Evolutionary conservation across 2,797 vertebrate genomes (phyloP).

Genomic region (Cyprinella venusta): DNA sequence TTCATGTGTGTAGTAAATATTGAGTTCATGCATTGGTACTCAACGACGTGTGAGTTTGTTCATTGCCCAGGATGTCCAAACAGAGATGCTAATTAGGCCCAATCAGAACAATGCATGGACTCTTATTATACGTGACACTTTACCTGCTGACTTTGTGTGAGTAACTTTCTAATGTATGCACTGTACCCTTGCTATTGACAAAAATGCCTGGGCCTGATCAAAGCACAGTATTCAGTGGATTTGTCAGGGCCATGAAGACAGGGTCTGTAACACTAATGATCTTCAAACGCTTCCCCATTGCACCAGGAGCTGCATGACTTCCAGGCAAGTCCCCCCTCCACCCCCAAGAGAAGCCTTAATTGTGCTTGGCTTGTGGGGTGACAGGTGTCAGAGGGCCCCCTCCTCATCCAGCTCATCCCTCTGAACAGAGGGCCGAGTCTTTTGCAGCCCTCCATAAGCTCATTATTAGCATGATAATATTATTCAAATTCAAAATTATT

Average conservation of each 20-base stretch:
- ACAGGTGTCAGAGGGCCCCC: slow-evolving; percentile 81
- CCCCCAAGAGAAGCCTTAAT: slow-evolving; percentile 75
- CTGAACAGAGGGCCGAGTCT: slow-evolving; percentile 73
- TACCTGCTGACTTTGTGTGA: slow-evolving; percentile 81
- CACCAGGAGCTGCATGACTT: slow-evolving; percentile 77
- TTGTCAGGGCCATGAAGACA: slow-evolving; percentile 81
- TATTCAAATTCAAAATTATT: not conserved
- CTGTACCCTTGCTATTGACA: slow-evolving; percentile 78
- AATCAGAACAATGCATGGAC: slow-evolving; percentile 66
- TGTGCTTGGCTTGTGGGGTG: slow-evolving; percentile 80
- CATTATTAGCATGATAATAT: slow-evolving; percentile 56
- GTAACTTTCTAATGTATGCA: slow-evolving; percentile 81
- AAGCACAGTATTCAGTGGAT: slow-evolving; percentile 77
- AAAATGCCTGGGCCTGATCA: slow-evolving; percentile 77
- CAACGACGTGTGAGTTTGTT: slow-evolving; percentile 58
- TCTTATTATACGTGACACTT: slow-evolving; percentile 72
- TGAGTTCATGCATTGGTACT: slow-evolving; percentile 43
- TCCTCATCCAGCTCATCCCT: slow-evolving; percentile 75
- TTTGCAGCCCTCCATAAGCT: slow-evolving; percentile 54
- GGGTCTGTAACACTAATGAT: slow-evolving; percentile 83
- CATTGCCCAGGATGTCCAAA: slow-evolving; percentile 57
- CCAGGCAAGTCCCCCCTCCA: slow-evolving; percentile 72
- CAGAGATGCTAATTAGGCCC: slow-evolving; percentile 68
- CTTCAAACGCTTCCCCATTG: slow-evolving; percentile 81
- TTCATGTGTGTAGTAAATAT: slow-evolving; percentile 14